These are phyloP conservation scores for Adelognathus sp. DNA, from an alignment of 2,888 invertebrate species.

Conservation along the genomic window DNA sequence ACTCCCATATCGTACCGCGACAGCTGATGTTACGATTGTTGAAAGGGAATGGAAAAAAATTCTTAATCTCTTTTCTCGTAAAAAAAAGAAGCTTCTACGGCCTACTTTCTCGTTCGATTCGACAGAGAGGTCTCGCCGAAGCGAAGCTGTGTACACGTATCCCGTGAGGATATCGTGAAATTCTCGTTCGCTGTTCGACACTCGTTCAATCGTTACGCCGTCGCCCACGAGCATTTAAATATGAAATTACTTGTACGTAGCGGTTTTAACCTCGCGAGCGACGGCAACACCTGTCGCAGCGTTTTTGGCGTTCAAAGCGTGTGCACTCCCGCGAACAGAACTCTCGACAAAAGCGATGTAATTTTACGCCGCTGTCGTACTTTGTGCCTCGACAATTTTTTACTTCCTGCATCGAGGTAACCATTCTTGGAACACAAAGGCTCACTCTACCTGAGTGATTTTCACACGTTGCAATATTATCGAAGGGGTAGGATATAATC, in stretches of 20 bases:
- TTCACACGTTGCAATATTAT: too few relatives aligned
- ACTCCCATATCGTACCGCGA: too few relatives aligned
- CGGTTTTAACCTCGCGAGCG: too few relatives aligned
- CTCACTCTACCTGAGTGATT: too few relatives aligned
- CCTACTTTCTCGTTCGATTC: neutral
- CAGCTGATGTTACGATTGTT: neutral
- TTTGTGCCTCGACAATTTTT: too few relatives aligned
- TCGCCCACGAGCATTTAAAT: neutral
- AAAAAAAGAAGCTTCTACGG: neutral
- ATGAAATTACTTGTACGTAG: neutral
- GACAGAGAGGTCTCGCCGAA: neutral
- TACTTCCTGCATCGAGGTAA: too few relatives aligned
- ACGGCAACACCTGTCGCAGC: too few relatives aligned
- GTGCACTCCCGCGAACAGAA: too few relatives aligned
- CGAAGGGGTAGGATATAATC: too few relatives aligned
- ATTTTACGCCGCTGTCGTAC: too few relatives aligned
- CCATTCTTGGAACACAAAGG: too few relatives aligned
- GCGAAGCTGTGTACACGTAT: neutral
- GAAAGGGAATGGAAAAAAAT: neutral
- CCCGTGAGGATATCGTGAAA: neutral
- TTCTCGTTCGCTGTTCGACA: conserved; percentile 11
- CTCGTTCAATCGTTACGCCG: conserved; percentile 39
- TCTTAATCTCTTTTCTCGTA: neutral
- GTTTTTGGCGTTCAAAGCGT: neutral
- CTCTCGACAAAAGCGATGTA: neutral